phyloP scores from a whole-genome alignment of 1,140 invertebrate genomes.

The Trichonephila clavata region DNA sequence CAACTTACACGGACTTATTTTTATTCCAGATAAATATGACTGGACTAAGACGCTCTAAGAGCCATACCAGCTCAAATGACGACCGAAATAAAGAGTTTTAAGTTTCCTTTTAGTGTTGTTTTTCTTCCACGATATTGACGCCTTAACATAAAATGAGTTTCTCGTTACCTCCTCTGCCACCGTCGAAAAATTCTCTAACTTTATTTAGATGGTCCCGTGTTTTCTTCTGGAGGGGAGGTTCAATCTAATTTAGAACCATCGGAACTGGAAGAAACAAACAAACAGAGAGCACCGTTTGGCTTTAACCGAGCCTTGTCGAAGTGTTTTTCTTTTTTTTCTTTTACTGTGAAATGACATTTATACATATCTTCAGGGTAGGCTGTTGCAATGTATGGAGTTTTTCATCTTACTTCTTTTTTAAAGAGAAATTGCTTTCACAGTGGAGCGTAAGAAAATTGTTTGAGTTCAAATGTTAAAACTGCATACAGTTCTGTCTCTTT shows the following conservation, averaged over 20 bases:
- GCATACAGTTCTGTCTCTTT: too few species aligned
- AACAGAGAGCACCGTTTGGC: not conserved
- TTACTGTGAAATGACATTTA: not conserved
- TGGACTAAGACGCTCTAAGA: not conserved
- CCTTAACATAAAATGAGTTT: slow-evolving; percentile 8
- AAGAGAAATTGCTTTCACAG: too few species aligned
- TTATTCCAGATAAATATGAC: not conserved
- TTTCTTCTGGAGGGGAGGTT: slow-evolving; percentile 10
- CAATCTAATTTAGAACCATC: slow-evolving; percentile 43
- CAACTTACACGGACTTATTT: not conserved
- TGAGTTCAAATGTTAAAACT: too few species aligned
- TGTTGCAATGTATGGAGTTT: slow-evolving; percentile 7
- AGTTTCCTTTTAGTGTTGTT: slow-evolving; percentile 20
- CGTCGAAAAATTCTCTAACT: not conserved
- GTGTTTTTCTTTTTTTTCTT: not conserved
- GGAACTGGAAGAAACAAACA: not conserved
- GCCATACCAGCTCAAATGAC: not conserved
- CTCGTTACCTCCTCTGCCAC: not conserved
- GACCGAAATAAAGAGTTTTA: slow-evolving; percentile 15
- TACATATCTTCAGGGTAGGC: not conserved
- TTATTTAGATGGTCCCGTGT: not conserved
- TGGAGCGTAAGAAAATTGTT: too few species aligned
- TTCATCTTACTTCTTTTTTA: not conserved
- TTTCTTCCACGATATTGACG: not conserved
- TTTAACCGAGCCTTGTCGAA: not conserved